A percentile compares a stretch with the other conserved stretches of the same genome.
These are phyloP conservation scores for Rousettus madagascariensis DNA, from an alignment of 2,797 vertebrate species.

Conservation along the genomic window DNA sequence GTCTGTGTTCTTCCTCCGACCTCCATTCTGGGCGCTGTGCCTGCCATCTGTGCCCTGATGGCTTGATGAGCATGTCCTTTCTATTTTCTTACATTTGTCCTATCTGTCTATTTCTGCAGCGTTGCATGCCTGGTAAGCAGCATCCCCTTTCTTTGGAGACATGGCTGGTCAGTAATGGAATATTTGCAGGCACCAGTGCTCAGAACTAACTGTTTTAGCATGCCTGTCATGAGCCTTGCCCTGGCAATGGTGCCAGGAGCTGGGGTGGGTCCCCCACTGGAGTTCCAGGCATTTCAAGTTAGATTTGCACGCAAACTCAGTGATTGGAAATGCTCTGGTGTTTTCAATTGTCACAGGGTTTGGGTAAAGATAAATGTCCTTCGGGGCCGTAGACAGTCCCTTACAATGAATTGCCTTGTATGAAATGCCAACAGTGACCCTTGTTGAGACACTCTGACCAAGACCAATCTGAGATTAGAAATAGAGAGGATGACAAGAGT, in stretches of 20 bases:
- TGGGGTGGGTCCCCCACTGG: background rate
- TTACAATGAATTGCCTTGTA: background rate
- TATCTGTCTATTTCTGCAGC: background rate
- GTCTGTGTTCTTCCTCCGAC: background rate
- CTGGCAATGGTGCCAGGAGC: background rate
- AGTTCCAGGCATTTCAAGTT: background rate
- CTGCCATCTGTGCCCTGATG: fast-evolving
- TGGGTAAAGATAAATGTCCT: background rate
- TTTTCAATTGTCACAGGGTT: background rate
- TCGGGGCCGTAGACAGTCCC: background rate
- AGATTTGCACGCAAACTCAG: background rate
- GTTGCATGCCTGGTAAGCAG: background rate
- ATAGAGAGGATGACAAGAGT: background rate
- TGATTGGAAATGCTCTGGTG: background rate
- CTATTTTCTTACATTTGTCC: background rate
- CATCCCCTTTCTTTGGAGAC: background rate
- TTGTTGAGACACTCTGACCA: background rate
- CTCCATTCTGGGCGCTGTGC: background rate
- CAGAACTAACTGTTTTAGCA: background rate
- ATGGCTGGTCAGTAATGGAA: no score
- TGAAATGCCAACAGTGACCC: background rate
- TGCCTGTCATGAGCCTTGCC: background rate
- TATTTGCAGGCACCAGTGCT: background rate
- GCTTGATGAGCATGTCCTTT: fast-evolving
- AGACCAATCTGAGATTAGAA: background rate